A percentile compares a stretch with the other conserved stretches of the same genome.
Conservation (phyloP, 2,113 vertebrate species). For the Xiphophorus maculatus region DNA sequence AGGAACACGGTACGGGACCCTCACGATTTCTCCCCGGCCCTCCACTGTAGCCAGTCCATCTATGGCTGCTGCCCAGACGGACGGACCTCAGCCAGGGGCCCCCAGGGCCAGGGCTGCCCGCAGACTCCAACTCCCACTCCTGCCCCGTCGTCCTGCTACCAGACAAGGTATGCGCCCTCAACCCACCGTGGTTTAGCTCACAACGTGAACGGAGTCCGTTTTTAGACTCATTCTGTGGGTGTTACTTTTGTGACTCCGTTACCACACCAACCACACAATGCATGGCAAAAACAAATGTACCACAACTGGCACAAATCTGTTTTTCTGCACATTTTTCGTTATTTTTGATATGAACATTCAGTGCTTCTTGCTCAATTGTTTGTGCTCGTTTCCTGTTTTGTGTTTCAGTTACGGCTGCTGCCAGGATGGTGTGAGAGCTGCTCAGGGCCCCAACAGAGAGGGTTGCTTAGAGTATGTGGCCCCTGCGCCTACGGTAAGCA, state of each 20-base stretch:
- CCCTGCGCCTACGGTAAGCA: constrained; percentile 76
- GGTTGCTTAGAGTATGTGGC: constrained; percentile 79
- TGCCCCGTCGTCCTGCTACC: constrained; percentile 49
- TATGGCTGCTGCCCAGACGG: constrained; percentile 73
- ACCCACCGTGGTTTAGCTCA: constrained; percentile 1
- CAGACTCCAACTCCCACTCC: constrained; percentile 5
- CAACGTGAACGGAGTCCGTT: not conserved
- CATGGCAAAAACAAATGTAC: not conserved
- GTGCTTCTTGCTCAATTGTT: constrained; percentile 24
- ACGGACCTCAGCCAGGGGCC: constrained; percentile 55
- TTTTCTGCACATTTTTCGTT: not conserved
- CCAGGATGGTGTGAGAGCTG: constrained; percentile 82
- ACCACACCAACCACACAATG: constrained; percentile 13
- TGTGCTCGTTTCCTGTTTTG: not conserved
- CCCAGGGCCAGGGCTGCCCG: constrained; percentile 57
- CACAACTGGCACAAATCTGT: not conserved
- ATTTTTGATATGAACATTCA: constrained; percentile 9
- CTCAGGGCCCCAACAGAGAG: constrained; percentile 82
- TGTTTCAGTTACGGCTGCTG: constrained; percentile 89
- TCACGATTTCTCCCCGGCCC: constrained; percentile 39
- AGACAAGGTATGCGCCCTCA: constrained; percentile 62
- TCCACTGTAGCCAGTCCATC: constrained; percentile 70
- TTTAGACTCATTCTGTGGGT: not conserved
- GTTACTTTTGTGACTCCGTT: constrained; percentile 12
- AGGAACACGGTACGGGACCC: constrained; percentile 58